Evolutionary conservation across 2,888 invertebrate species (phyloP).

Genomic region (Lampropteryx suffumata): DNA sequence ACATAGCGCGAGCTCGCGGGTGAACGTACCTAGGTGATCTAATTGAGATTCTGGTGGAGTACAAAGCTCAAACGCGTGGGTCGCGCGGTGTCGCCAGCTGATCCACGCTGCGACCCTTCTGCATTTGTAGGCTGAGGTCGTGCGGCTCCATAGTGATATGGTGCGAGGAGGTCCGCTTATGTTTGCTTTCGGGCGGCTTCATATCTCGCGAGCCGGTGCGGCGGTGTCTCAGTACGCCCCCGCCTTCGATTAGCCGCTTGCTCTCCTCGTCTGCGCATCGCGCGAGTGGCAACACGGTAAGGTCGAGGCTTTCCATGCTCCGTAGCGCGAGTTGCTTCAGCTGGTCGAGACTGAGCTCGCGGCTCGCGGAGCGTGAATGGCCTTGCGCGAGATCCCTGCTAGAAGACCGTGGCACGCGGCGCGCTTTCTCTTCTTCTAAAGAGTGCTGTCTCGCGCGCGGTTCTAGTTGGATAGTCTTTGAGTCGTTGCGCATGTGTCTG

Average conservation of each 20-base stretch:
- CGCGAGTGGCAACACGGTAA: slow-evolving; percentile 64
- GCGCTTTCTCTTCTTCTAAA: slow-evolving; percentile 49
- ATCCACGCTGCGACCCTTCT: slow-evolving; percentile 74
- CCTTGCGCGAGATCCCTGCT: slow-evolving; percentile 66
- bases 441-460: slow-evolving; percentile 77
- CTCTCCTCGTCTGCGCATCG: slow-evolving; percentile 72
- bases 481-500: slow-evolving; percentile 83
- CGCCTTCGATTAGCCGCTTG: slow-evolving; percentile 69
- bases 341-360: slow-evolving; percentile 75
- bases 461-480: slow-evolving; percentile 85
- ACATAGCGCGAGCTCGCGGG: slow-evolving; percentile 5
- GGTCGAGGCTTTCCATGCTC: slow-evolving; percentile 74
- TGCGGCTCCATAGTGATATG: slow-evolving; percentile 73
- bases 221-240: slow-evolving; percentile 80
- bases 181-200: slow-evolving; percentile 57
- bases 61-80: slow-evolving; percentile 42
- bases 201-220: slow-evolving; percentile 84
- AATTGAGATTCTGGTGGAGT: slow-evolving; percentile 9
- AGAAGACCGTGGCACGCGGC: slow-evolving; percentile 57
- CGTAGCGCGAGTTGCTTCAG: slow-evolving; percentile 72
- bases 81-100: slow-evolving; percentile 59
- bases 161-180: slow-evolving; percentile 77
- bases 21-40: not conserved
- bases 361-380: slow-evolving; percentile 81
- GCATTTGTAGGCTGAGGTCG: slow-evolving; percentile 61